Percentiles rank a stretch among this genome's conserved stretches.
Conservation (phyloP, 2,888 invertebrate species). For the Euphydryas editha region DNA sequence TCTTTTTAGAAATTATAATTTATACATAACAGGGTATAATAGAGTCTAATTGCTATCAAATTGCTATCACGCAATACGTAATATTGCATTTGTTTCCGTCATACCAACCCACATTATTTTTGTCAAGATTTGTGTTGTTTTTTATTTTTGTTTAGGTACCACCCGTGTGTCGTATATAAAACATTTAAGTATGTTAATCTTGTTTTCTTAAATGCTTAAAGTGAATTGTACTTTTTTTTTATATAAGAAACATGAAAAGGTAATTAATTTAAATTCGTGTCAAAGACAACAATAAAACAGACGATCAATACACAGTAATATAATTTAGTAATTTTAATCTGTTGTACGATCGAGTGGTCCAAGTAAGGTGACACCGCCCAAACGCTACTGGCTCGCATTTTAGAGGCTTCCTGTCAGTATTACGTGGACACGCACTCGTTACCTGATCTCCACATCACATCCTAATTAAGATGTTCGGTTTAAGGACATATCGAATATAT, state of each 20-base stretch:
- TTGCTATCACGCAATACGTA: too few species aligned
- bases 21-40: too few species aligned
- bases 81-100: too few species aligned
- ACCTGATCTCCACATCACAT: conserved; percentile 52
- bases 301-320: not conserved
- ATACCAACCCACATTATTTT: too few species aligned
- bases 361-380: conserved; percentile 71
- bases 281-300: not conserved
- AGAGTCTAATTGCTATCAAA: too few species aligned
- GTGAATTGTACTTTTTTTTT: too few species aligned
- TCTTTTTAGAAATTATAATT: too few species aligned
- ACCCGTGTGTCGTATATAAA: too few species aligned
- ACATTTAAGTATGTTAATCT: too few species aligned
- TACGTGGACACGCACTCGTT: conserved; percentile 67
- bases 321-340: conserved; percentile 32
- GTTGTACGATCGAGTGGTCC: conserved; percentile 40
- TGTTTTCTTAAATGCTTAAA: too few species aligned
- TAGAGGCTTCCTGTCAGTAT: conserved; percentile 67
- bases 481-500: not conserved
- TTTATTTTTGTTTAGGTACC: too few species aligned
- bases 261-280: not conserved
- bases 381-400: conserved; percentile 79
- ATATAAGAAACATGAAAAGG: not conserved
- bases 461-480: conserved; percentile 38
- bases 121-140: too few species aligned